Evolutionary conservation across 2,113 vertebrate genomes (phyloP), one percentile per base, ranked within the genome.

Genomic region (Tricholaema leucomelas): DNA sequence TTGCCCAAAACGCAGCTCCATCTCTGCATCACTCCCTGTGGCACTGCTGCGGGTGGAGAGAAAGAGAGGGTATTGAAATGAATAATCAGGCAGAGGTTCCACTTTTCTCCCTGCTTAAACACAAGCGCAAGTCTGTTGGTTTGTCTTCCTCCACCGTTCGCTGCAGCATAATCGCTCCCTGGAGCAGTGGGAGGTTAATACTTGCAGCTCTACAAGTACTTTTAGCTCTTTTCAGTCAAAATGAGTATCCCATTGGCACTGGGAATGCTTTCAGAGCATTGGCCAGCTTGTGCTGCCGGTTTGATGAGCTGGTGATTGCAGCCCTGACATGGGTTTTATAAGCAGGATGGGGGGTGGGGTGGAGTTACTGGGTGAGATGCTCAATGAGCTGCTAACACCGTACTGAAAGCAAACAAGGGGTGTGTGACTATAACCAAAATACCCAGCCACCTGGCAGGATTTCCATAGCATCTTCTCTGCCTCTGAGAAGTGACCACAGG

Each of bases 41-140:
- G 42, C 58, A 60, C 36, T 88, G 18, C 25, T 69, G 50, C 5
- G 31, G 63, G 83, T 58, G n/a, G 27, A 87, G 60, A 52, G 20
- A 60, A 71, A 60, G 46, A 81, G 5, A 81, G 5, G 36, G 15
- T 0, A 79, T 95, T 86, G 81, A 84, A 88, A 81, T 69, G 58
- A 79, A 70, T 65, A 48, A 46, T 81, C 25, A n/a, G 60, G 38
- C 77, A 86, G 65, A 79, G 19, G 28, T 87, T 93, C 50, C 0
- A 6, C 2, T 40, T 91, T 66, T 72, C 54, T 59, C 44, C n/a
- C n/a, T 2, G 0, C 54, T 75, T 58, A 91, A 86, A 65, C 44
- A 80, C 30, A 78, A 72, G 70, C 27, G 56, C 59, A 79, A 76
- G 86, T 90, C 73, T 93, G 31, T 72, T 92, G 61, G 42, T 88